phyloP scores from a whole-genome alignment of 2,113 vertebrate species.

The Acinonyx jubatus region DNA sequence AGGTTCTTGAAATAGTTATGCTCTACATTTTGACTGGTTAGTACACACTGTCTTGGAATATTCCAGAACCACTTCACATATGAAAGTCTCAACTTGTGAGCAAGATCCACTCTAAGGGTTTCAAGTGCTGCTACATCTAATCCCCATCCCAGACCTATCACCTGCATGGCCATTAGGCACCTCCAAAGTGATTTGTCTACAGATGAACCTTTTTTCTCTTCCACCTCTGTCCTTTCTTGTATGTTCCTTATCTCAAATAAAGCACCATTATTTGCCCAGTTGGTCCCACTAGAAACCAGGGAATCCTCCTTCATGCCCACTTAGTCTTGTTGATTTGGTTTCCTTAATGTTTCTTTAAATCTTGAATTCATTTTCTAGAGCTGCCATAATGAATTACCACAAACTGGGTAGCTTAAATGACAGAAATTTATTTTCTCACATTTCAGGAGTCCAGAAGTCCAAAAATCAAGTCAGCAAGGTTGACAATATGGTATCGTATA shows the following conservation, averaged over 20 bases:
- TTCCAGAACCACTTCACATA: neutral
- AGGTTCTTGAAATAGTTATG: constrained; percentile 39
- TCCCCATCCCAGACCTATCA: neutral
- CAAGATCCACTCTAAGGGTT: neutral
- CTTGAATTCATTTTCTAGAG: neutral
- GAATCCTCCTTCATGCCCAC: neutral
- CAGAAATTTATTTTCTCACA: neutral
- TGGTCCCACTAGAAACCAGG: neutral
- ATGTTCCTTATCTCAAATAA: neutral
- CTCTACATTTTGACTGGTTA: neutral
- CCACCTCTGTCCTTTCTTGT: neutral
- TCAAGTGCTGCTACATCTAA: neutral
- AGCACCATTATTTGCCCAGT: neutral
- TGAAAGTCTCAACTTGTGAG: neutral
- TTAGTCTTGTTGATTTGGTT: neutral
- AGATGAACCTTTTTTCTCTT: neutral
- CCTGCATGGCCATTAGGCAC: neutral
- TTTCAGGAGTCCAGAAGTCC: neutral
- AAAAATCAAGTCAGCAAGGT: neutral
- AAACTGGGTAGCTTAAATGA: neutral
- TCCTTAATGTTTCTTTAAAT: neutral
- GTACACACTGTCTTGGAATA: neutral
- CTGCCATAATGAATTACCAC: neutral
- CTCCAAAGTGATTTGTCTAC: neutral
- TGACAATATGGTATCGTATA: neutral